Conservation (phyloP, 2,888 invertebrate genomes). For the Stomorhina lunata region DNA sequence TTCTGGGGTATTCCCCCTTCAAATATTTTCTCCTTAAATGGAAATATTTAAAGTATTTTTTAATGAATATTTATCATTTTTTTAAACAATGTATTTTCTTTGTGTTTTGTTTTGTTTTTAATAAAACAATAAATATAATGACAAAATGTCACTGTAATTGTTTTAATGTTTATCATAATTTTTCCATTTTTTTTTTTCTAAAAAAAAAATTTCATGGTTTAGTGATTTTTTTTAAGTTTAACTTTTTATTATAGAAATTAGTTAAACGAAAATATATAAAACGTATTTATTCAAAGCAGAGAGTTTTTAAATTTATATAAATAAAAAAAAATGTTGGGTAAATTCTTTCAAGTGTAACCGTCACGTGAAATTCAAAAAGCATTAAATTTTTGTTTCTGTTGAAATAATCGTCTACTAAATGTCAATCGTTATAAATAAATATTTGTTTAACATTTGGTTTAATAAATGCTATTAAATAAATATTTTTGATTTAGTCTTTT, state of each 20-base stretch:
- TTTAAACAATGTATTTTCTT: not conserved
- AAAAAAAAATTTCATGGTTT: constrained; percentile 56
- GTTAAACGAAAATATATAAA: constrained; percentile 14
- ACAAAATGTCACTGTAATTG: constrained; percentile 64
- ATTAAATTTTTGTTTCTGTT: not conserved
- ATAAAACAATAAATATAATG: constrained; percentile 56
- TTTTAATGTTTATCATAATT: constrained; percentile 57
- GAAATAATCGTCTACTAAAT: constrained; percentile 20
- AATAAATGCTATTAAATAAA: not conserved
- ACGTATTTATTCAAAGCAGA: constrained; percentile 11
- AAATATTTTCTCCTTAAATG: constrained; percentile 34
- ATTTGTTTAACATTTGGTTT: not conserved
- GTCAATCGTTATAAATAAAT: not conserved
- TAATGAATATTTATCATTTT: constrained; percentile 52
- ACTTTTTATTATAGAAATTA: constrained; percentile 54
- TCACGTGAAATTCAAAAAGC: constrained; percentile 53
- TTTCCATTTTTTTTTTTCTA: constrained; percentile 22
- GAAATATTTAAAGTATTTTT: constrained; percentile 1
- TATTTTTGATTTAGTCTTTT: not conserved
- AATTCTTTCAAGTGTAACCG: constrained; percentile 60
- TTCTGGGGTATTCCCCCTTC: not conserved
- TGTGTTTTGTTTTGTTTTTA: constrained; percentile 14
- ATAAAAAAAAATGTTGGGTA: constrained; percentile 17
- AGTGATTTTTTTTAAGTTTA: constrained; percentile 59
- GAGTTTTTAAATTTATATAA: not conserved